These are phyloP conservation scores for Pelodiscus sinensis DNA, from an alignment of 2,113 vertebrate genomes.

Conservation along the genomic window DNA sequence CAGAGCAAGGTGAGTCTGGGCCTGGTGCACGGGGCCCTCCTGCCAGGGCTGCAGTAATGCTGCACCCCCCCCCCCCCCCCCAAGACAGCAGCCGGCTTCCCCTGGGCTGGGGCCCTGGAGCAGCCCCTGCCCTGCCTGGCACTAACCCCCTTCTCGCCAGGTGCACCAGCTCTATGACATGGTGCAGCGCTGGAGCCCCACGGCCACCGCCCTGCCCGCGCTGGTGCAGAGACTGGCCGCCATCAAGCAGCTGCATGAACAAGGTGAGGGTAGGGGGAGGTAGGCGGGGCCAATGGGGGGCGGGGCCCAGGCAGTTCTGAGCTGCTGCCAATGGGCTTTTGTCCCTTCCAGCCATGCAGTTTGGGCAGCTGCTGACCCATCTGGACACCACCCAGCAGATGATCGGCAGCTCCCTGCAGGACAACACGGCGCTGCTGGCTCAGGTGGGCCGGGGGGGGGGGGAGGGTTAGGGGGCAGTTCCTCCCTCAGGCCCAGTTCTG, in stretches of 20 bases:
- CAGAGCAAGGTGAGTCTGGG: constrained; percentile 88
- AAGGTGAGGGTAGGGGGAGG: constrained; percentile 79
- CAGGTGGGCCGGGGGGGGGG: constrained; percentile 76
- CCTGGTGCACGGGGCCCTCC: no score
- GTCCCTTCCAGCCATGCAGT: constrained; percentile 87
- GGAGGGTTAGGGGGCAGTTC: background rate
- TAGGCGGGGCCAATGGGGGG: no score
- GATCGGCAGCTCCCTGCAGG: constrained; percentile 90
- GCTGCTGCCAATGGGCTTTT: background rate
- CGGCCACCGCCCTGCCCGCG: constrained; percentile 87
- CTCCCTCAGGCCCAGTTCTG: no score
- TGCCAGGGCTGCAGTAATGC: no score
- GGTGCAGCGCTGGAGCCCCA: constrained; percentile 90
- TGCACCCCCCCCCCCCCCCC: no score
- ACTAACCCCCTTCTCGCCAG: constrained; percentile 57
- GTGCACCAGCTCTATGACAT: constrained; percentile 90
- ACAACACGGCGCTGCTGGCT: constrained; percentile 85
- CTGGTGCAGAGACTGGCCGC: constrained; percentile 90
- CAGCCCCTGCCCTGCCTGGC: no score
- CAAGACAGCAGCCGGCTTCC: no score
- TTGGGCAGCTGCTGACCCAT: constrained; percentile 91
- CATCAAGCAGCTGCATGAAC: constrained; percentile 91
- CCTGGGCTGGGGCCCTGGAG: no score
- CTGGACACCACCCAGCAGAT: constrained; percentile 94
- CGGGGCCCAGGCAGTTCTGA: background rate